A percentile compares a stretch with the other conserved stretches of the same genome.
These are phyloP conservation scores for Pollenia amentaria DNA, from an alignment of 2,888 invertebrate genomes.

Conservation along the genomic window DNA sequence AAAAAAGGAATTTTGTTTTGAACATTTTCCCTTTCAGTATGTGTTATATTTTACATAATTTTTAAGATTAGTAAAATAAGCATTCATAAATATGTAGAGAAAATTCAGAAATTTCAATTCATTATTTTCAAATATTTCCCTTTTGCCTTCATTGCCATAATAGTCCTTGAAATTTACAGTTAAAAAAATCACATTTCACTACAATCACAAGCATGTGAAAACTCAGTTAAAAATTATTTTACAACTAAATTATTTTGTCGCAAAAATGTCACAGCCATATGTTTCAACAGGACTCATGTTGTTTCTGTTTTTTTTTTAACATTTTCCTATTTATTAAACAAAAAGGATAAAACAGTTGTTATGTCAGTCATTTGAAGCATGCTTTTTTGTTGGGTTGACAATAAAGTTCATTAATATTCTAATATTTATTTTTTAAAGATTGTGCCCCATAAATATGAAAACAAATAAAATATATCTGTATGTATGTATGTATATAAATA, in stretches of 20 bases:
- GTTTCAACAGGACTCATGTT: slow-evolving; percentile 39
- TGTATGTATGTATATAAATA: too few relatives aligned
- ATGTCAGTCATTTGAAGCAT: slow-evolving; percentile 48
- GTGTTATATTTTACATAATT: too few relatives aligned
- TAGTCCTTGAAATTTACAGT: not conserved
- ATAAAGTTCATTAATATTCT: slow-evolving; percentile 55
- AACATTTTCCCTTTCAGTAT: too few relatives aligned
- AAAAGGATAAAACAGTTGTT: slow-evolving; percentile 46
- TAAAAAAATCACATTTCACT: not conserved
- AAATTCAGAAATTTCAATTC: too few relatives aligned
- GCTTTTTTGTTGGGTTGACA: slow-evolving; percentile 54
- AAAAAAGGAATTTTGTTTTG: too few relatives aligned
- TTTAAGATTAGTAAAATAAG: too few relatives aligned
- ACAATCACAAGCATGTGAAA: slow-evolving; percentile 73
- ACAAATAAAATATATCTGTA: slow-evolving; percentile 1
- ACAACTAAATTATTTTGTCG: slow-evolving; percentile 36
- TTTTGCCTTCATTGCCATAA: not conserved
- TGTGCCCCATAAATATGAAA: slow-evolving; percentile 7
- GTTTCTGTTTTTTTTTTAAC: slow-evolving; percentile 11
- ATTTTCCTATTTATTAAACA: slow-evolving; percentile 35
- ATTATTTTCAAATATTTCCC: not conserved
- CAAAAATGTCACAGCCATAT: slow-evolving; percentile 60
- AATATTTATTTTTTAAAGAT: not conserved
- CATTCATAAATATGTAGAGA: too few relatives aligned
- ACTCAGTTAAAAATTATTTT: not conserved